phyloP scores from a whole-genome alignment of 2,113 vertebrate species.

The Syngnathus floridae region DNA sequence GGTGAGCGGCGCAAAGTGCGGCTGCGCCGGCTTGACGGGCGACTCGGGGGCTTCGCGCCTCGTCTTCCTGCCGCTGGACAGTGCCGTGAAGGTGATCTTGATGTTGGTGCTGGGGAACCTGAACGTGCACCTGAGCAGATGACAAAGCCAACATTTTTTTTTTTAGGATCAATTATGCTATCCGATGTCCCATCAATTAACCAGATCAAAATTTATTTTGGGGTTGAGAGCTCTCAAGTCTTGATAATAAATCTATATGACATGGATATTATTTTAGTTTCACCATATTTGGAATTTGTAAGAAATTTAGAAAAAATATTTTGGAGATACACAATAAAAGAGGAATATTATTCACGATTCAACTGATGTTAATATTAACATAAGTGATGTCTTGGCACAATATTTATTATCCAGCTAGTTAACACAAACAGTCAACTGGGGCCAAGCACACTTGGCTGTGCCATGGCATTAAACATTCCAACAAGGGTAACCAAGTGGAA shows the following conservation, averaged over 20 bases:
- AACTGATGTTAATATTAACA: too few species aligned
- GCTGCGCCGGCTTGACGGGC: constrained; percentile 86
- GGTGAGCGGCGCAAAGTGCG: constrained; percentile 91
- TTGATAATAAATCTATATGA: too few species aligned
- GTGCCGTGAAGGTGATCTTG: constrained; percentile 93
- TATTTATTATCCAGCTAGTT: too few species aligned
- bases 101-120: constrained; percentile 98
- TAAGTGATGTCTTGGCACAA: too few species aligned
- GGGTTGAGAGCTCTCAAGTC: too few species aligned
- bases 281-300: not conserved
- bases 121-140: constrained; percentile 86
- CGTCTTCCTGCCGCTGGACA: constrained; percentile 82
- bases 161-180: too few species aligned
- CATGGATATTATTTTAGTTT: too few species aligned
- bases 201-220: not conserved
- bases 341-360: too few species aligned
- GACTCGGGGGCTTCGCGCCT: constrained; percentile 85
- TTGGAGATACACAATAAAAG: too few species aligned
- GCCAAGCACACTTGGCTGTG: not conserved
- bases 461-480: not conserved
- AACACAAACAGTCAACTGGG: too few species aligned
- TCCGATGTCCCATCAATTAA: not conserved
- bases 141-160: not conserved
- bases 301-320: not conserved
- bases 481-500: not conserved